A percentile compares a stretch with the other conserved stretches of the same genome.
Conservation (phyloP, 1,140 invertebrate genomes). For the Agrypnia vestita region DNA sequence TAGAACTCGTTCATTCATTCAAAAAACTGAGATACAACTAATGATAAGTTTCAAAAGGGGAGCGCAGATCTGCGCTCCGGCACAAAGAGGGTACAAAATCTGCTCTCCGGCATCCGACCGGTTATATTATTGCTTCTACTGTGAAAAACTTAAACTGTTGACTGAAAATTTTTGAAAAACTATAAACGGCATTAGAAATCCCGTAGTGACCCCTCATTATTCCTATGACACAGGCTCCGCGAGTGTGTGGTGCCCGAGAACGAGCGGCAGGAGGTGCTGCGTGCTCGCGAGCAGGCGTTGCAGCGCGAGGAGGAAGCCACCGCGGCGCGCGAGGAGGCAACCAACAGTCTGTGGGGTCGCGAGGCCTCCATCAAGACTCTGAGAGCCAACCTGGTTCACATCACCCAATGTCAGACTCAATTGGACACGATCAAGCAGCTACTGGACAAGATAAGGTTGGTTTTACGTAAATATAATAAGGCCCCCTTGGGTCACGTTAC, state of each 20-base stretch:
- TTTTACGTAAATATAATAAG: no score
- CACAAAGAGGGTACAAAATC: no score
- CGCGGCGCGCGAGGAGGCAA: constrained; percentile 2
- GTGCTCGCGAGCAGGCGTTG: neutral
- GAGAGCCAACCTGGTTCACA: constrained; percentile 6
- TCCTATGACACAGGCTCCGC: neutral
- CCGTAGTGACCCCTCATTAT: neutral
- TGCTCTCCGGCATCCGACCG: no score
- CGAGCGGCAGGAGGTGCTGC: neutral
- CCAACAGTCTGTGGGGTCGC: neutral
- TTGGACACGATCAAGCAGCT: neutral
- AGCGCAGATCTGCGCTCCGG: no score
- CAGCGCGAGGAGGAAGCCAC: neutral
- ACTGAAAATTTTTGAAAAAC: neutral
- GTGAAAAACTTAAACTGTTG: no score
- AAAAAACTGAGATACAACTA: no score
- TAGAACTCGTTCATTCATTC: no score
- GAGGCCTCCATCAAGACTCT: constrained; percentile 11
- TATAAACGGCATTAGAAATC: neutral
- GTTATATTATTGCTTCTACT: neutral
- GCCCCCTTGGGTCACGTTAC: no score
- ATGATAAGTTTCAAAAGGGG: no score
- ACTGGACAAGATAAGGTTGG: neutral
- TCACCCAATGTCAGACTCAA: neutral
- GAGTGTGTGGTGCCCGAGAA: neutral